Conservation (phyloP, 35 echinoderm and acorn worm genomes). For the Ophioderma brevispina region DNA sequence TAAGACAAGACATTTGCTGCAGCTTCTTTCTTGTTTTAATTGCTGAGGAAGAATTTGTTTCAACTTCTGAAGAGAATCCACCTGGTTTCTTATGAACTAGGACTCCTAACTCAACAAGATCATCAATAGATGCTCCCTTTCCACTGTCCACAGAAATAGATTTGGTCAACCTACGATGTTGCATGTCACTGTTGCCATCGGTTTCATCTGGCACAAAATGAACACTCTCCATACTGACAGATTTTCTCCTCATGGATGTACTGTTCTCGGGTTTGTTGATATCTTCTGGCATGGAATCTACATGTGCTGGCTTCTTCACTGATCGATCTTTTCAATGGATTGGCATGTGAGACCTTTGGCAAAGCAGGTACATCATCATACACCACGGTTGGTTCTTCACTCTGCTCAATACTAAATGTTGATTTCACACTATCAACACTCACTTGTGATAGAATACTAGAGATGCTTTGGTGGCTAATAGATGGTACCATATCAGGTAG, state of each 20-base stretch:
- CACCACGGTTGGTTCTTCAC: neutral
- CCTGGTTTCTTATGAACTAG: neutral
- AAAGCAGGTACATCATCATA: neutral
- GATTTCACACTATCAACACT: constrained; percentile 70
- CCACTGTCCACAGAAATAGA: constrained; percentile 83
- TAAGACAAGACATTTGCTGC: neutral
- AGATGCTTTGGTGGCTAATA: constrained; percentile 72
- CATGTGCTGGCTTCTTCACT: neutral
- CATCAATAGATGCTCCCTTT: constrained; percentile 64
- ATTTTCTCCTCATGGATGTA: neutral
- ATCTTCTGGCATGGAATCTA: too few species aligned
- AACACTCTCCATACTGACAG: neutral
- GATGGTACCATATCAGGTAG: neutral
- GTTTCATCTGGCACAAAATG: neutral
- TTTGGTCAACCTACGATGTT: constrained; percentile 37
- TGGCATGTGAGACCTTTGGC: neutral
- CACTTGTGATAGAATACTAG: constrained; percentile 69
- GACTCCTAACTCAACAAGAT: constrained; percentile 23
- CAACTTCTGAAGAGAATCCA: neutral
- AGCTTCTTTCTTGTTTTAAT: neutral
- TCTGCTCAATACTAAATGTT: constrained; percentile 57
- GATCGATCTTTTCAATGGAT: neutral
- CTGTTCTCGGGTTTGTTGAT: too few species aligned
- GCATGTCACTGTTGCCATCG: neutral
- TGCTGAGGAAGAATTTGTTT: neutral